Evolutionary conservation across 2,888 invertebrate genomes (phyloP), one percentile per base, ranked within the genome.

Genomic region (Brachyptera risi): DNA sequence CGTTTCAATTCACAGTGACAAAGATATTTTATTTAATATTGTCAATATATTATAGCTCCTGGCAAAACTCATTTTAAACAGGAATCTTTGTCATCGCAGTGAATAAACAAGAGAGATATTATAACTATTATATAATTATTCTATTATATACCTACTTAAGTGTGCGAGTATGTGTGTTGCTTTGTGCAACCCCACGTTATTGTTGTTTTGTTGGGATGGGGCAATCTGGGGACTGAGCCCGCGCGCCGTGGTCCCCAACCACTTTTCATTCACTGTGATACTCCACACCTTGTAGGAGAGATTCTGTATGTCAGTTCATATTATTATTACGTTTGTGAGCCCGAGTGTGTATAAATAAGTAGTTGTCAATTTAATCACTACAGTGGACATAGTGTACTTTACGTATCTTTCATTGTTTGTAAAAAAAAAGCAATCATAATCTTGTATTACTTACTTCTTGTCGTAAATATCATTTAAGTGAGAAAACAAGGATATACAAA

Each of bases 201-300:
- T 37, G 31, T 60, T 56, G 47, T 59, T 49, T 57, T 60, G 60
- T 47, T 38, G 60, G 63, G 61, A 56, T 40, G 64, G 61, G 64
- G 64, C 63, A 63, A 63, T 63, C 56, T 42, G 63, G 63, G 63
- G 62, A 56, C 54, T 31, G n/a, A 27, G 17, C 17, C 31, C 15
- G 40, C 21, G 26, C 61, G 44, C n/a, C 17, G 26, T 31, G 27
- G 58, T 59, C 35, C 57, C 57, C 61, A 17, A n/a, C 54, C 40
- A 51, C 60, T 49, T 61, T 63, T 66, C 54, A 63, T 62, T 65
- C 65, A 61, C 67, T 67, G 67, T 67, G 67, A 67, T 67, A 67
- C 63, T 65, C n/a, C n/a, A 67, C 65, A 65, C 59, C 54, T 62
- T 60, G 63, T 66, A 65, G 65, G 60, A 31, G 58, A 59, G 60